Percentiles rank a stretch among this genome's conserved stretches.
Conservation (phyloP, 2,797 vertebrate genomes). For the Cirrhinus molitorella region DNA sequence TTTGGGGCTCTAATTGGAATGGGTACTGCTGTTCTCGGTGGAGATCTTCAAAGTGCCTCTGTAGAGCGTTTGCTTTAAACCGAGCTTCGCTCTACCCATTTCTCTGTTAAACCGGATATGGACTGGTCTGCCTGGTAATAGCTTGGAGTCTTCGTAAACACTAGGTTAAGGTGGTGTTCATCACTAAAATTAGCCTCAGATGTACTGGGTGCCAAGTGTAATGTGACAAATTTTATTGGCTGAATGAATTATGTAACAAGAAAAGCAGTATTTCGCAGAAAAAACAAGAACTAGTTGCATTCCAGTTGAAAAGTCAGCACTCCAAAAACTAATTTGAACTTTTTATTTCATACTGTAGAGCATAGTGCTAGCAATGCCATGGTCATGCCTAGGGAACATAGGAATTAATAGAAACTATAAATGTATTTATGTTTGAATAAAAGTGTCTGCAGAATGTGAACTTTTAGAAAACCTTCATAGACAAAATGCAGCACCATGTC, state of each 20-base stretch:
- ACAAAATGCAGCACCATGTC: neutral
- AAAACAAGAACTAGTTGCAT: no score
- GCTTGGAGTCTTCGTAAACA: neutral
- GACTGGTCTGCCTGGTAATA: neutral
- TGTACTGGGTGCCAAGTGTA: neutral
- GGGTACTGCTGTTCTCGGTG: constrained; percentile 35
- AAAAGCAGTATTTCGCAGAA: neutral
- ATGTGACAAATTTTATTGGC: neutral
- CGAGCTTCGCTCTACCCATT: neutral
- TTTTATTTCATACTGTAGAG: neutral
- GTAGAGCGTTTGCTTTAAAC: neutral
- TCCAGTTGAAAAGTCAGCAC: neutral
- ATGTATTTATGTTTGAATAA: neutral
- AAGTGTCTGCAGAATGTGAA: neutral
- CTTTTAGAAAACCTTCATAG: neutral
- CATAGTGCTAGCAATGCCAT: neutral
- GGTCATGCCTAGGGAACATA: neutral
- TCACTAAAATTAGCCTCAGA: neutral
- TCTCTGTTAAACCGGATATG: neutral
- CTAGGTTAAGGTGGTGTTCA: neutral
- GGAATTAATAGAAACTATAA: neutral
- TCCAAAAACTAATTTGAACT: neutral
- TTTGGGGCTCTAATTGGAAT: constrained; percentile 49
- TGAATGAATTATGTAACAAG: neutral
- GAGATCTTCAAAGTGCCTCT: constrained; percentile 46